A percentile compares a stretch with the other conserved stretches of the same genome.
Evolutionary conservation across 2,797 vertebrate genomes (phyloP).

Genomic region (Epinephelus awoara): DNA sequence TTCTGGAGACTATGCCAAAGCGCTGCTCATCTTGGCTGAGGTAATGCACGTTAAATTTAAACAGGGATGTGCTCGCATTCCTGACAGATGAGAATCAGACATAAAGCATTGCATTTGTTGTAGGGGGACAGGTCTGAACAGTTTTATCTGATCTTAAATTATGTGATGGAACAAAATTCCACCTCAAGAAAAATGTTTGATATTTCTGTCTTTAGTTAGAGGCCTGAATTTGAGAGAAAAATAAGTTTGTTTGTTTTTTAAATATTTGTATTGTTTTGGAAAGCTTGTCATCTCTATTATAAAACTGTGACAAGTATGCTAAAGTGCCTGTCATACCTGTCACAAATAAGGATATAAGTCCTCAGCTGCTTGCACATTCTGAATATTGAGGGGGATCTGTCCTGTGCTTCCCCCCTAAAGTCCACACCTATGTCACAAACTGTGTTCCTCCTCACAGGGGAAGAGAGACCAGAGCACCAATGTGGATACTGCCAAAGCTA

Average conservation of each 20-base stretch:
- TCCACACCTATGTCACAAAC: neutral
- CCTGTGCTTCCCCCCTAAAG: too few relatives aligned
- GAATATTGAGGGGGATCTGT: too few relatives aligned
- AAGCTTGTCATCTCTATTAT: neutral
- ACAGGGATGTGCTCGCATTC: neutral
- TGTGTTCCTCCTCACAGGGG: constrained; percentile 74
- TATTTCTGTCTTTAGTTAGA: neutral
- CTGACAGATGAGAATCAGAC: constrained; percentile 9
- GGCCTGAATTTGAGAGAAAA: neutral
- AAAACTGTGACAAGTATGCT: neutral
- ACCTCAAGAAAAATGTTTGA: neutral
- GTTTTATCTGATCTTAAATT: constrained; percentile 3
- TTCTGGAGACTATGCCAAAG: constrained; percentile 88
- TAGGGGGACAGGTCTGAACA: constrained; percentile 8
- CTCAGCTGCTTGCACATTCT: too few relatives aligned
- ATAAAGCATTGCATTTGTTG: neutral
- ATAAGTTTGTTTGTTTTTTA: neutral
- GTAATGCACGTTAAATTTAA: constrained; percentile 75
- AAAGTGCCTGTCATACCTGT: neutral
- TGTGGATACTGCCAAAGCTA: constrained; percentile 85
- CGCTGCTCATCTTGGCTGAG: constrained; percentile 88
- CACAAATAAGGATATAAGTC: too few relatives aligned
- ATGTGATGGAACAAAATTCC: neutral
- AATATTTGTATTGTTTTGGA: neutral
- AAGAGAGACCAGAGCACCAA: constrained; percentile 87